A percentile compares a stretch with the other conserved stretches of the same genome.
phyloP scores from a whole-genome alignment of 2,797 vertebrate species.

The Erpetoichthys calabaricus region DNA sequence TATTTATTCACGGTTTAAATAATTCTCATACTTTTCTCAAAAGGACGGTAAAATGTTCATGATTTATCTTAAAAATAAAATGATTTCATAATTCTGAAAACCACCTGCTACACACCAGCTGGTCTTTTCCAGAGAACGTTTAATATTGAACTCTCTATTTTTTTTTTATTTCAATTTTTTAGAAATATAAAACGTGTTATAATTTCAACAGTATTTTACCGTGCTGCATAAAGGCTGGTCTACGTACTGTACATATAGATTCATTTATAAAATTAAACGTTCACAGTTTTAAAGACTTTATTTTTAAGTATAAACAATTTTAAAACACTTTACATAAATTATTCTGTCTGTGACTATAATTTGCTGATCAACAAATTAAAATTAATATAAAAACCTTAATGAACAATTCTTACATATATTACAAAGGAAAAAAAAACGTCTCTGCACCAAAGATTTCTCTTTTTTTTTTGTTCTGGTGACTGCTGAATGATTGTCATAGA shows the following conservation, averaged over 20 bases:
- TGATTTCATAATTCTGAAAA: too few relatives aligned
- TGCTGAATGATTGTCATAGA: constrained; percentile 99
- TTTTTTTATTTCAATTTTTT: constrained; percentile 41
- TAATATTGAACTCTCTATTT: too few relatives aligned
- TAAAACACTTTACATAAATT: constrained; percentile 99
- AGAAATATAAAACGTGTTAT: constrained; percentile 79
- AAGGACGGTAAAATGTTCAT: too few relatives aligned
- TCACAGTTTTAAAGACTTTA: constrained; percentile 99
- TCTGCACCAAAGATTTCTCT: constrained; percentile 82
- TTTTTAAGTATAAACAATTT: constrained; percentile 99
- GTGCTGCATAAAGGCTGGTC: constrained; percentile 72
- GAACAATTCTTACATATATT: constrained; percentile 97
- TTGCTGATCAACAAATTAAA: constrained; percentile 96
- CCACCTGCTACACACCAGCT: too few relatives aligned
- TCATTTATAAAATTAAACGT: constrained; percentile 74
- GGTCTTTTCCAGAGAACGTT: too few relatives aligned
- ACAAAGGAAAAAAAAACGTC: constrained; percentile 77
- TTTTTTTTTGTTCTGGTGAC: constrained; percentile 79
- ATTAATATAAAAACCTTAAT: constrained; percentile 96
- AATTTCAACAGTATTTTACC: constrained; percentile 69
- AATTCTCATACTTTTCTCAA: too few relatives aligned
- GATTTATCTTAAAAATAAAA: too few relatives aligned
- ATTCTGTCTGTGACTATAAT: constrained; percentile 95
- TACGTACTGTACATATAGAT: constrained; percentile 77
- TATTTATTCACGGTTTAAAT: too few relatives aligned